These are phyloP conservation scores for Agonopterix arenella DNA, from an alignment of 2,888 invertebrate species.

Conservation along the genomic window DNA sequence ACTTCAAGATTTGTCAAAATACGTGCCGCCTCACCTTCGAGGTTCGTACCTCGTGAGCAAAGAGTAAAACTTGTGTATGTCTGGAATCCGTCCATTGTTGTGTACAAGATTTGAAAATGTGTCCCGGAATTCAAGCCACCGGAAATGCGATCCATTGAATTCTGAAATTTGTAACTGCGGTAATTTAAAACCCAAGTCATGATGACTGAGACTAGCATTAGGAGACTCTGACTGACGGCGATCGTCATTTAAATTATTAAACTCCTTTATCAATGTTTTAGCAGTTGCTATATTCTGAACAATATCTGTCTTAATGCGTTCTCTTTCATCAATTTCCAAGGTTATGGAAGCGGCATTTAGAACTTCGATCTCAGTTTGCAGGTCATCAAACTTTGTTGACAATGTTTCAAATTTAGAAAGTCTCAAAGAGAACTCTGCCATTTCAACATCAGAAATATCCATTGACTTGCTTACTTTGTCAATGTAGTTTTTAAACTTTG, in stretches of 20 bases:
- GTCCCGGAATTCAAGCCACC: too few species aligned
- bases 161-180: too few species aligned
- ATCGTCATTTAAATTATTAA: too few species aligned
- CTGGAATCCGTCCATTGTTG: constrained; percentile 14
- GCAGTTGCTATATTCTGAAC: constrained; percentile 12
- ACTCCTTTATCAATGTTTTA: constrained; percentile 9
- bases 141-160: too few species aligned
- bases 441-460: neutral
- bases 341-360: constrained; percentile 5
- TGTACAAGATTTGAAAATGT: too few species aligned
- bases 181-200: too few species aligned
- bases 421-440: constrained; percentile 5
- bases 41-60: constrained; percentile 14
- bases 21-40: constrained; percentile 17
- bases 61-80: constrained; percentile 17
- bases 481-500: constrained; percentile 7
- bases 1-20: constrained; percentile 13
- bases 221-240: too few species aligned
- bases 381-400: too few species aligned
- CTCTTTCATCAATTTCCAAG: constrained; percentile 13
- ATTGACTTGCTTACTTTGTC: neutral
- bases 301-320: constrained; percentile 11
- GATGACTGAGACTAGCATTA: too few species aligned
- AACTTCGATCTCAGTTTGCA: too few species aligned
- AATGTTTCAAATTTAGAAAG: too few species aligned